phyloP scores from a whole-genome alignment of 2,797 vertebrate species.

The Helicolenus hilgendorfi region DNA sequence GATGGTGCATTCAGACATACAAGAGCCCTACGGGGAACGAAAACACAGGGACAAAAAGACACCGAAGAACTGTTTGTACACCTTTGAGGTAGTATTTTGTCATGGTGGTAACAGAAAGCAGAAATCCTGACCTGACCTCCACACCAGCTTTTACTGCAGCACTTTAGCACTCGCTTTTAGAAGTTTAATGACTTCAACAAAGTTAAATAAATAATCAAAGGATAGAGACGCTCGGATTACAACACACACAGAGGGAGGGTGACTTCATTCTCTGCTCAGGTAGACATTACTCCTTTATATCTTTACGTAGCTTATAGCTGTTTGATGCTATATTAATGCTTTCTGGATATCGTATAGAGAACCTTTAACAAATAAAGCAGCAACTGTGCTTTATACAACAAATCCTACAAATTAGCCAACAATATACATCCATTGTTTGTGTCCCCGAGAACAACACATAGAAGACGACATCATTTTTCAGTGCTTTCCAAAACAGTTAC shows the following conservation, averaged over 20 bases:
- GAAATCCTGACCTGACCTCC: background rate
- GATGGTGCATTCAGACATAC: background rate
- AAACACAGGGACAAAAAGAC: background rate
- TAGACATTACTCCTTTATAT: fast-evolving
- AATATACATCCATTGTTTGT: background rate
- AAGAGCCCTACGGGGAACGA: background rate
- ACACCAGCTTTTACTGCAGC: too few species aligned
- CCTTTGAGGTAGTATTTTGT: background rate
- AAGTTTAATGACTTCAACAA: background rate
- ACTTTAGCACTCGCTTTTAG: background rate
- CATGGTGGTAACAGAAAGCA: background rate
- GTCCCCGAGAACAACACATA: background rate
- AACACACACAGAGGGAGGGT: too few species aligned
- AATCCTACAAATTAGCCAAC: background rate
- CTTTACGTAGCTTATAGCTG: too few species aligned
- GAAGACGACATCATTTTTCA: background rate
- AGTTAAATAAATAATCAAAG: background rate
- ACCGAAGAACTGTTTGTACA: background rate
- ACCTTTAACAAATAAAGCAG: background rate
- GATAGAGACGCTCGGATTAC: too few species aligned
- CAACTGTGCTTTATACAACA: background rate
- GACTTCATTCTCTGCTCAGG: too few species aligned
- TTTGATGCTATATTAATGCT: too few species aligned
- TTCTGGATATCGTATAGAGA: too few species aligned
- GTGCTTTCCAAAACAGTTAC: background rate